Evolutionary conservation across 92 coral and sea anemone species (phyloP), one percentile per base, ranked within the genome.

Genomic region (Zoanthus gigantus): DNA sequence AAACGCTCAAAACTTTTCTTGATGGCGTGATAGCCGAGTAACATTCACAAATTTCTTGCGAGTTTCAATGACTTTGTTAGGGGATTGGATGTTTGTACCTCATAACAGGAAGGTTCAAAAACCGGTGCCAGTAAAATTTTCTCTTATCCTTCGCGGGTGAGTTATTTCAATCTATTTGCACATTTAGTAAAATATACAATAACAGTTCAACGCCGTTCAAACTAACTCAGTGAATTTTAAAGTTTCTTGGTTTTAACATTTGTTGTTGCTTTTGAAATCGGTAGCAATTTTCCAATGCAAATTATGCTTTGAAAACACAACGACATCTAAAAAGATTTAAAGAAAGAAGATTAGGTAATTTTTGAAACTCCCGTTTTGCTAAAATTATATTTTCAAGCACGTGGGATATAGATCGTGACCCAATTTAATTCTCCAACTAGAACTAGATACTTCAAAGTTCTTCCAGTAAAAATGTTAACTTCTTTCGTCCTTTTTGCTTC

Each of bases 91-190:
- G 85, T 67, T 63, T 47, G 85, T 46, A 50, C 61, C 85, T 18
- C 73, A 75, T 44, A 81, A 23, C 61, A 81, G 75, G 76, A 81
- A 66, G 28, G 28, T 47, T 28, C 30, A 30, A 81, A 81, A 67
- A 37, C 76, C 58, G 28, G 85, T 23, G 61, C 85, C 46, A 67
- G 85, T 53, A 66, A 75, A 81, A 45, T 81, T 81, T 66, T 81
- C 85, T 18, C 61, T 81, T 65, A 30, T 81, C 7, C 85, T 81
- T 23, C 85, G 85, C 52, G 85, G 85, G 85, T 81, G 85, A 81
- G 85, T 81, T 4, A 11, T 5, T 28, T 63, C 3, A 7, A 10
- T 45, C 11, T 63, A 63, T 29, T 79, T 32, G 46, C 32, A n/a
- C 28, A 81, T 81, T 67, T 12, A 23, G n/a, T 28, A 47, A 37